Percentiles rank a stretch among this genome's conserved stretches.
These are phyloP conservation scores for Diaprepes abbreviatus DNA, from an alignment of 2,888 invertebrate genomes.

Conservation along the genomic window DNA sequence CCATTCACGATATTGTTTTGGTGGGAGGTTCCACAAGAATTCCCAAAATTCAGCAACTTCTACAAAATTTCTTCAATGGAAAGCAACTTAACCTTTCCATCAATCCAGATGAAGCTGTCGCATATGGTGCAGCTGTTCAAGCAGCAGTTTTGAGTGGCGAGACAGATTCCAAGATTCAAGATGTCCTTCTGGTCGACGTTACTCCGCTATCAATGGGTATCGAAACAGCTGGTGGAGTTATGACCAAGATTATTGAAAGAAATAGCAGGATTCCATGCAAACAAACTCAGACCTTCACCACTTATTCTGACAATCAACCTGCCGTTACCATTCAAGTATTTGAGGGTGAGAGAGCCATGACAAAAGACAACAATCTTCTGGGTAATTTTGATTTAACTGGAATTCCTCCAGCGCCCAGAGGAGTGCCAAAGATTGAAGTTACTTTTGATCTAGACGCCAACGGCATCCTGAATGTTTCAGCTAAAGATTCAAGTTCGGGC, in stretches of 20 bases:
- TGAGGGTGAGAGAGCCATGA: conserved; percentile 87
- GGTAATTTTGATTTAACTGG: conserved; percentile 78
- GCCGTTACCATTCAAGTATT: too few species aligned
- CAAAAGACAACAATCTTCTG: conserved; percentile 81
- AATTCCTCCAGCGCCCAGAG: too few species aligned
- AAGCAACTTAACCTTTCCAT: too few species aligned
- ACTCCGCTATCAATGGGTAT: conserved; percentile 81
- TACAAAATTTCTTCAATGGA: too few species aligned
- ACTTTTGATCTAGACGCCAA: too few species aligned
- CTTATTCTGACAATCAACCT: conserved; percentile 78
- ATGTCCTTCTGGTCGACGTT: conserved; percentile 78
- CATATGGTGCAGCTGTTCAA: conserved; percentile 66
- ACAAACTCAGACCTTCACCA: too few species aligned
- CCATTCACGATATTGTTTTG: conserved; percentile 85
- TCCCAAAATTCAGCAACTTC: conserved; percentile 85
- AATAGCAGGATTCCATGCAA: too few species aligned
- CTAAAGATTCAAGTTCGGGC: conserved; percentile 74
- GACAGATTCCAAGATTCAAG: too few species aligned
- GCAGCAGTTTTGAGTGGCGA: too few species aligned
- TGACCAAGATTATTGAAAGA: too few species aligned
- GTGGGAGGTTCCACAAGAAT: conserved; percentile 89
- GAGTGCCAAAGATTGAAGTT: too few species aligned
- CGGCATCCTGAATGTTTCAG: conserved; percentile 75
- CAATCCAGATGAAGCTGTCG: conserved; percentile 66
- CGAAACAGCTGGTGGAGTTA: too few species aligned